Evolutionary conservation across 2,888 invertebrate genomes (phyloP), one percentile per base, ranked within the genome.

Genomic region (Melieria crassipennis): DNA sequence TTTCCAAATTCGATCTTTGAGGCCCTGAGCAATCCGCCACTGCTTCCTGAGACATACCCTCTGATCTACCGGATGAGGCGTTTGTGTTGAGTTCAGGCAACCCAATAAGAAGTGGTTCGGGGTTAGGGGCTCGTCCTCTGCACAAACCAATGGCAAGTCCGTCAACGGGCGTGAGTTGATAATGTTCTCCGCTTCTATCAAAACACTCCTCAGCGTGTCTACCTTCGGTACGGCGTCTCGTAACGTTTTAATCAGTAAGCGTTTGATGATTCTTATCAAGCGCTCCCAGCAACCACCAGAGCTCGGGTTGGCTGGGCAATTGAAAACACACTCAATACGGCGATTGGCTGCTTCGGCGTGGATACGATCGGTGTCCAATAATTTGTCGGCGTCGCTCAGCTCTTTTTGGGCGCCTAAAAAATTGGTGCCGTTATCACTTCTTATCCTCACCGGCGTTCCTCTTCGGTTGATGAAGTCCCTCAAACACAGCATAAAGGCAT

Each of bases 371-470:
- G 16, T 16, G 4, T 62, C 45, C 3, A 45, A 5, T 13, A 46
- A 46, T 45, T 47, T 11, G 10, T 61, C 62, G 6, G 45, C 16
- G 3, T 62, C 48, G 6, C 16, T 42, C 5, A 62, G 11, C 42
- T 10, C 13, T 7, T 62, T 62, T 62, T 62, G n/a, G 50, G 69
- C 48, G 6, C 75, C 75, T n/a, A 75, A 46, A 13, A 76, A 75
- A 45, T 75, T 75, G 0, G 73, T 76, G 1, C 67, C 73, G 47
- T 75, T 76, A n/a, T 73, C 73, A 4, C 71, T 71, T 30, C 73
- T 48, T 30, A 76, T 76, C 10, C 58, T 50, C 4, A 66, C 46
- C 1, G 73, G 75, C 9, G 73, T 68, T 4, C 72, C 76, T 11
- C 76, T 69, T 3, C 70, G 69, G 65, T 73, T 75, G 13, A 71